Base-by-base conservation (phyloP, 2,113 vertebrate species). In the Zeus faber region DNA sequence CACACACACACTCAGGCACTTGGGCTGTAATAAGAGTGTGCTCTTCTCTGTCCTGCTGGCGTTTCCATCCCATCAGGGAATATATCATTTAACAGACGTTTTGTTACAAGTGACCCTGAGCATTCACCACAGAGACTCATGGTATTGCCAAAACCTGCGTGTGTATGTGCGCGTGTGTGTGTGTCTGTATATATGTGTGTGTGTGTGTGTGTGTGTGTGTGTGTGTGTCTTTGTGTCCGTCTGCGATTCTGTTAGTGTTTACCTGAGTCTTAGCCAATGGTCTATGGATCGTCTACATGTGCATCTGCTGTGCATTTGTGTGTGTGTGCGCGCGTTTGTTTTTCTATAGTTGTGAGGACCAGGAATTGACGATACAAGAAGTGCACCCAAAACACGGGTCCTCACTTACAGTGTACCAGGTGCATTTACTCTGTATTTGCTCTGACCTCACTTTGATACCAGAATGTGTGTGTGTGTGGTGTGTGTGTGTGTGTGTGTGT, bases 71-170 rank as follows among this genome's bases (percentile, higher is more conserved):
- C 75, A 72, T 70, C 70, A 66, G 75, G 75, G 70, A 81, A 79
- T 79, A 65, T 77, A 79, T 81, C 79, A 63, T 77, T 81, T 75
- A 81, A 77, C 73, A 69, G 68, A 58, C 68, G 14, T 75, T 73
- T 77, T 79, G 70, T 62, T 81, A 64, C 79, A 70, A 60, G 54
- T 79, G 68, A 84, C 78, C 76, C 73, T 49, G 54, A 73, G 1
- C 43, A 47, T 39, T 65, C 74, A 69, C 74, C 59, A 45, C 64
- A 0, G 10, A 74, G 62, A 5, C 7, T 50, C 67, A 59, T 50
- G 67, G 27, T 8, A 20, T 74, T 68, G 70, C 54, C 58, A 51
- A n/a, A 54, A 65, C 31, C 57, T 39, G 6, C 5, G 37, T 39
- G 37, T 39, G 10, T 39, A 16, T 39, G 13, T 44, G 52, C 20